Percentiles rank a stretch among this genome's conserved stretches.
Evolutionary conservation across 2,888 invertebrate species (phyloP).

Genomic region (Chrysolina haemoptera): DNA sequence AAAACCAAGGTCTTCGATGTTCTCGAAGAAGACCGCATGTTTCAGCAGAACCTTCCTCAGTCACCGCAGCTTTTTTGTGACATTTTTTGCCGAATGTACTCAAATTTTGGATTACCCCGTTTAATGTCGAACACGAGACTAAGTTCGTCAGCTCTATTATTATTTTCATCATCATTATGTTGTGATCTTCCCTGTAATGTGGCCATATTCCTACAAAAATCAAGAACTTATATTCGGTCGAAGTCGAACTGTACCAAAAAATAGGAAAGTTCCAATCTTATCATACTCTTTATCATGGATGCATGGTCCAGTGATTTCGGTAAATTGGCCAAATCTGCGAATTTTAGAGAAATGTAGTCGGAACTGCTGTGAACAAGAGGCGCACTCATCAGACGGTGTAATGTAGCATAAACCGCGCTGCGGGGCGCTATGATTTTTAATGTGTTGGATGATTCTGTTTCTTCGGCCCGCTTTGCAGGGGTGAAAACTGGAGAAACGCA

Average conservation of each 20-base stretch:
- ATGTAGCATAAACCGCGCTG: constrained; percentile 66
- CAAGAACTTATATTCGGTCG: no score
- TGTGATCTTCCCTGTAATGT: no score
- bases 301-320: constrained; percentile 44
- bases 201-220: no score
- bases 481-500: background rate
- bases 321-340: constrained; percentile 58
- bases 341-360: constrained; percentile 56
- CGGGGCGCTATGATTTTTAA: constrained; percentile 67
- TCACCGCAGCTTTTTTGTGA: no score
- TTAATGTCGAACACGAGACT: no score
- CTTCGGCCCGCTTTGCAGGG: constrained; percentile 34
- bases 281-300: constrained; percentile 36
- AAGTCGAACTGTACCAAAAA: background rate
- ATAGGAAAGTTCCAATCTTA: constrained; percentile 25
- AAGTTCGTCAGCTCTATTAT: no score
- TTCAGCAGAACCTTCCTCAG: no score
- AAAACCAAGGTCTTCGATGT: no score
- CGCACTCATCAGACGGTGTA: constrained; percentile 62
- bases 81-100: no score
- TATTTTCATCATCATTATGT: no score
- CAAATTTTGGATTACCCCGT: no score
- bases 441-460: constrained; percentile 61
- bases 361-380: constrained; percentile 53
- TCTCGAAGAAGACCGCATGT: no score